Conservation (phyloP, 1,140 invertebrate species). For the Microplitis mediator region DNA sequence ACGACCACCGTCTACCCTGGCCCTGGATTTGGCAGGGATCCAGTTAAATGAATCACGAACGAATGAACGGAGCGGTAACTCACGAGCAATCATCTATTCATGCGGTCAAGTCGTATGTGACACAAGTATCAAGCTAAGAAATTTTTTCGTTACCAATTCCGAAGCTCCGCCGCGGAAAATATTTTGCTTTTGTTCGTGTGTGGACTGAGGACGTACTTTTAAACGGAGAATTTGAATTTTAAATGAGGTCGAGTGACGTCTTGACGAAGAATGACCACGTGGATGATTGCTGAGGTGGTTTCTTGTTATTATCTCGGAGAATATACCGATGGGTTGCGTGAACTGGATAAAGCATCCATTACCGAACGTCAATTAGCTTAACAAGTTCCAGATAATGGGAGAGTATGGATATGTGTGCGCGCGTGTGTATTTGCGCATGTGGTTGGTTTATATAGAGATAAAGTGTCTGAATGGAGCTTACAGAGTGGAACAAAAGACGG, state of each 20-base stretch:
- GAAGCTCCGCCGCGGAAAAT: neutral
- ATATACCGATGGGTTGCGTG: neutral
- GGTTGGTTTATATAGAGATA: too few species aligned
- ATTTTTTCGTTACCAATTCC: neutral
- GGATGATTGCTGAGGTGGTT: neutral
- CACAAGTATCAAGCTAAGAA: neutral
- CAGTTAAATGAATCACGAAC: slow-evolving; percentile 52
- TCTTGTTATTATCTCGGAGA: neutral
- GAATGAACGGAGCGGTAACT: slow-evolving; percentile 42
- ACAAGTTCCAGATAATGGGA: neutral
- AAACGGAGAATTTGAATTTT: too few species aligned
- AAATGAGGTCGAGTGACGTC: neutral
- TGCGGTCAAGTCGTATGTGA: slow-evolving; percentile 11
- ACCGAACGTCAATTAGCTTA: slow-evolving; percentile 8
- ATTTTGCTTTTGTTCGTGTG: too few species aligned
- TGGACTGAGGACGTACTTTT: too few species aligned
- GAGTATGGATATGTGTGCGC: too few species aligned
- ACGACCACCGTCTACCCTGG: slow-evolving; percentile 36
- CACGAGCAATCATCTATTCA: slow-evolving; percentile 43
- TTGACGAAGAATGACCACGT: neutral
- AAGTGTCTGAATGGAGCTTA: too few species aligned
- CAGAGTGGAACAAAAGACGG: too few species aligned
- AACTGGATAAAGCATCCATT: slow-evolving; percentile 5
- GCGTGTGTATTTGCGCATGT: too few species aligned
- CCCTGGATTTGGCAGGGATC: slow-evolving; percentile 46